These are phyloP conservation scores for Terrapene triunguis DNA, from an alignment of 2,113 vertebrate genomes.

Conservation along the genomic window DNA sequence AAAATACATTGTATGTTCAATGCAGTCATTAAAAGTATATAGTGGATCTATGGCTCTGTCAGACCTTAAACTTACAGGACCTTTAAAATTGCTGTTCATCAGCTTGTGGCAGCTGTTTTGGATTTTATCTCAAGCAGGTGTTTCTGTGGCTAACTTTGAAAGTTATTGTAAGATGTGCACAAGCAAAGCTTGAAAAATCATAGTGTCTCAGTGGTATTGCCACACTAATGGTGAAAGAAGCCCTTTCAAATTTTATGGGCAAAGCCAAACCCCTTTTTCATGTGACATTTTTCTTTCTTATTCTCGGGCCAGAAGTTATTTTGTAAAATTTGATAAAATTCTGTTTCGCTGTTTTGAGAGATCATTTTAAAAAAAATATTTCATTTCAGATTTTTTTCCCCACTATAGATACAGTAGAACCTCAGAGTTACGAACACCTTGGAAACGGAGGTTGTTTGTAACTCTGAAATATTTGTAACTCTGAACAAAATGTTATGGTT, in stretches of 20 bases:
- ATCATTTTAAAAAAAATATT: background rate
- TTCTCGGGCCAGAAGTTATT: background rate
- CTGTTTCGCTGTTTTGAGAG: background rate
- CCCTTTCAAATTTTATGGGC: background rate
- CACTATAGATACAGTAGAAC: background rate
- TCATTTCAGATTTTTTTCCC: background rate
- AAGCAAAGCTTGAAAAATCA: background rate
- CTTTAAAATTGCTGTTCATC: background rate
- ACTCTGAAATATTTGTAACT: too few species aligned
- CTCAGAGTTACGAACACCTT: too few species aligned
- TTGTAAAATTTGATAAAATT: background rate
- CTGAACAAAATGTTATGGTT: too few species aligned
- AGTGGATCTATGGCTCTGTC: background rate
- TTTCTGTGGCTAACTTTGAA: background rate
- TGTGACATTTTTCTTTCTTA: background rate
- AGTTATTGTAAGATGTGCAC: background rate
- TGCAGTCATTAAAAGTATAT: background rate
- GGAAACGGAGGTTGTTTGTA: too few species aligned
- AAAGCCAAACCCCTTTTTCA: background rate
- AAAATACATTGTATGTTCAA: background rate
- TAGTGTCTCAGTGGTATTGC: background rate
- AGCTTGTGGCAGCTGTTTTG: background rate
- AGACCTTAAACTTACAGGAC: background rate
- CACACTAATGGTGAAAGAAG: background rate
- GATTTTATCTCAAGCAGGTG: background rate